Evolutionary conservation across 2,797 vertebrate species (phyloP).

Genomic region (Delichon dasypus): DNA sequence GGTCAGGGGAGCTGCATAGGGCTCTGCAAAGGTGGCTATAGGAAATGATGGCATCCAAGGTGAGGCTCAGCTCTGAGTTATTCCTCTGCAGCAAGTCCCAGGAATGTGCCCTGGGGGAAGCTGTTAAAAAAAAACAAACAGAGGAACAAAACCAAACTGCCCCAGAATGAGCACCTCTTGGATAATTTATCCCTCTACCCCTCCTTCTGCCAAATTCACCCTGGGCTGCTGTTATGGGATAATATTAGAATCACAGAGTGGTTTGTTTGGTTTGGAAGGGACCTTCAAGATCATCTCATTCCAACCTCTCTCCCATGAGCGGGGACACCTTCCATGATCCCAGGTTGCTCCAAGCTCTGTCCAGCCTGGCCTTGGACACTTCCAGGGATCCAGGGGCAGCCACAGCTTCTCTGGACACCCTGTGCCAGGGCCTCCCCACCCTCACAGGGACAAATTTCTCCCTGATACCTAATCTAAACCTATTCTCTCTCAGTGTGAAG

Average conservation of each 20-base stretch:
- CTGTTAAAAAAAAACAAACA: not conserved
- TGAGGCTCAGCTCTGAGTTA: not conserved
- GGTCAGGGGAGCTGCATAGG: fast-evolving
- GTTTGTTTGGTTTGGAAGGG: not conserved
- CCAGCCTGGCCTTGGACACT: not conserved
- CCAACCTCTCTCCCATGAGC: too few species aligned
- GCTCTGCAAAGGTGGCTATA: not conserved
- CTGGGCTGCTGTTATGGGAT: not conserved
- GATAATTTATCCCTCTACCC: not conserved
- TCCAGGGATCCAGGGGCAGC: not conserved
- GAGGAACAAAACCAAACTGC: not conserved
- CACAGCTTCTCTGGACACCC: too few species aligned
- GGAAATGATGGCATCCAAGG: not conserved
- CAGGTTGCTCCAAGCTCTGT: not conserved
- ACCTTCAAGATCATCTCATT: not conserved
- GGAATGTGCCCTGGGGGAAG: not conserved
- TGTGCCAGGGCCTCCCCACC: not conserved
- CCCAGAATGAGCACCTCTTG: not conserved
- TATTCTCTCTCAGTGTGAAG: not conserved
- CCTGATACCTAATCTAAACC: not conserved
- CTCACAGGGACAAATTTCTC: not conserved
- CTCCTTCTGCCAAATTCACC: not conserved
- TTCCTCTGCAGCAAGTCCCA: not conserved
- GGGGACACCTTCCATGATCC: not conserved
- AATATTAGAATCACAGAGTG: not conserved